Evolutionary conservation across 2,888 invertebrate species (phyloP).

Genomic region (Chironomus tentans): DNA sequence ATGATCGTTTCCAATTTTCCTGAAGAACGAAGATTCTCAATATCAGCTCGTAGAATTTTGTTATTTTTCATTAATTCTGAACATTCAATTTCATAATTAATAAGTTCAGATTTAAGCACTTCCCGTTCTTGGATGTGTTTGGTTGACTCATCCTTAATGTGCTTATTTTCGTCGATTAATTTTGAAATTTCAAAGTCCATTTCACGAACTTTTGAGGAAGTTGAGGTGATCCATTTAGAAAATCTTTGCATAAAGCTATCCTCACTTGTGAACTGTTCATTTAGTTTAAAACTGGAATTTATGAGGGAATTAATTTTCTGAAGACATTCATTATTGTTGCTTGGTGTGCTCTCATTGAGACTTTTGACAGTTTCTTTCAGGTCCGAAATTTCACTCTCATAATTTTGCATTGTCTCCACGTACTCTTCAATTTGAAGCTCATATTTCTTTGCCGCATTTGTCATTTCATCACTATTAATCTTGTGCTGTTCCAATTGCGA

Average conservation of each 20-base stretch:
- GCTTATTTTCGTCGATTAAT: constrained; percentile 34
- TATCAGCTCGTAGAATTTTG: constrained; percentile 56
- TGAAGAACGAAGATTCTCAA: constrained; percentile 50
- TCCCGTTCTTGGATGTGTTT: constrained; percentile 5
- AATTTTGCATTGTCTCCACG: constrained; percentile 24
- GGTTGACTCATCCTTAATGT: neutral
- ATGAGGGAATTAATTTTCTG: constrained; percentile 10
- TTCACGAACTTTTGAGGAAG: constrained; percentile 35
- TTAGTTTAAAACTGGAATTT: constrained; percentile 4
- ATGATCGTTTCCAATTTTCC: constrained; percentile 57
- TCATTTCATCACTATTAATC: constrained; percentile 34
- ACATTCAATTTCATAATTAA: constrained; percentile 36
- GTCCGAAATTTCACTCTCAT: constrained; percentile 28
- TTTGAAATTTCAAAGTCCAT: constrained; percentile 41
- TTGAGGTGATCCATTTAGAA: constrained; percentile 29
- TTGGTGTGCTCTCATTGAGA: constrained; percentile 14
- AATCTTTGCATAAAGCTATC: constrained; percentile 14
- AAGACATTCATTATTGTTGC: constrained; percentile 3
- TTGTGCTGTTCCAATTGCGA: constrained; percentile 31
- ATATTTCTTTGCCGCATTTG: constrained; percentile 22
- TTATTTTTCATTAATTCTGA: constrained; percentile 61
- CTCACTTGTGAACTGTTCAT: neutral
- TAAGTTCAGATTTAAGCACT: neutral
- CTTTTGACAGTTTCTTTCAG: constrained; percentile 28
- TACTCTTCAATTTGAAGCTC: constrained; percentile 27